Evolutionary conservation across 2,113 vertebrate genomes (phyloP).

Genomic region (Lonchura striata): DNA sequence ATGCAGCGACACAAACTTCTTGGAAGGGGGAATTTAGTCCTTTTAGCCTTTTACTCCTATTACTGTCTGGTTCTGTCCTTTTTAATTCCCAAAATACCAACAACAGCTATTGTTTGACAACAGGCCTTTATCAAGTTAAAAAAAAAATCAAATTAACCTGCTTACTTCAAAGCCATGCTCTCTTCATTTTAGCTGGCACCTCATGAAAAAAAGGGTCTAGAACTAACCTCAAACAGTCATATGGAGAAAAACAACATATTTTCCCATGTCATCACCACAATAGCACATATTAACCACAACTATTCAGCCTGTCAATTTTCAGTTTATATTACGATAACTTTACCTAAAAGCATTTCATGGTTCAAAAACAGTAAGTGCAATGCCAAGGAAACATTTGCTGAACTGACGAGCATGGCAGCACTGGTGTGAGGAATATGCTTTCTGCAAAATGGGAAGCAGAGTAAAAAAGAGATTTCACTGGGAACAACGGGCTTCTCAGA

Average conservation of each 20-base stretch:
- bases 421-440: neutral
- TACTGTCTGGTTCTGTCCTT: neutral
- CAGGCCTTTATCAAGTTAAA: neutral
- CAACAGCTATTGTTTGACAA: neutral
- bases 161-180: conserved; percentile 30
- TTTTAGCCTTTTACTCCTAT: neutral
- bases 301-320: conserved; percentile 53
- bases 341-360: conserved; percentile 53
- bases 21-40: neutral
- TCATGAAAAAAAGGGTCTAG: conserved; percentile 24
- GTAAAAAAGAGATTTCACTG: neutral
- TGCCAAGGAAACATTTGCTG: conserved; percentile 42
- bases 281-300: conserved; percentile 30
- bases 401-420: neutral
- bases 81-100: neutral
- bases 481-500: neutral
- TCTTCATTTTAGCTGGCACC: conserved; percentile 26
- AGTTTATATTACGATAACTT: conserved; percentile 57
- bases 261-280: conserved; percentile 36
- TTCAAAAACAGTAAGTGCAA: conserved; percentile 57
- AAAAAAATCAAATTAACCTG: conserved; percentile 7
- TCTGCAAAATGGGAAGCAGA: neutral
- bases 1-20: neutral
- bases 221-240: conserved; percentile 42
- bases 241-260: conserved; percentile 45